Conservation (phyloP, 2,888 invertebrate genomes). For the Zonitis immaculata region DNA sequence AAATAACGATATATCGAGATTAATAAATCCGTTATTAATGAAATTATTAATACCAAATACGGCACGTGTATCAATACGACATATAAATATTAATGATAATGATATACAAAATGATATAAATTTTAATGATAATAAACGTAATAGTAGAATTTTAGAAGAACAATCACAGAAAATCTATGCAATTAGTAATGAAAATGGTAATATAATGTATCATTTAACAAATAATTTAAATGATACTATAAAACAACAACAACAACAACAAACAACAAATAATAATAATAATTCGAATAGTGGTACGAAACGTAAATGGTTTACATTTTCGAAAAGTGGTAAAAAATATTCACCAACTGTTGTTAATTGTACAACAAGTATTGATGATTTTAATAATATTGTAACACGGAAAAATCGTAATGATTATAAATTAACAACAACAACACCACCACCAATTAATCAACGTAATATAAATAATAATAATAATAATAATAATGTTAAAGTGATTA, state of each 20-base stretch:
- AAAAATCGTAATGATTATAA: slow-evolving; percentile 47
- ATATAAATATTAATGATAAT: slow-evolving; percentile 59
- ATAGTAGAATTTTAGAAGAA: slow-evolving; percentile 38
- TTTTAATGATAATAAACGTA: slow-evolving; percentile 34
- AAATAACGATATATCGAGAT: slow-evolving; percentile 70
- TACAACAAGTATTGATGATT: slow-evolving; percentile 45
- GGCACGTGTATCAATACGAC: slow-evolving; percentile 74
- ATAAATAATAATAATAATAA: slow-evolving; percentile 33
- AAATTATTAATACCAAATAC: slow-evolving; percentile 75
- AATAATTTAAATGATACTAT: slow-evolving; percentile 20
- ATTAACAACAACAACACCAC: slow-evolving; percentile 18
- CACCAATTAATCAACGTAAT: slow-evolving; percentile 24
- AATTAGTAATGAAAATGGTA: slow-evolving; percentile 76
- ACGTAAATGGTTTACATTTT: slow-evolving; percentile 45
- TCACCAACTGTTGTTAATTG: slow-evolving; percentile 41
- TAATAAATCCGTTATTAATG: slow-evolving; percentile 71
- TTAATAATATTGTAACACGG: slow-evolving; percentile 42
- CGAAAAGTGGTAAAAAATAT: slow-evolving; percentile 40
- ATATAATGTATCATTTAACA: slow-evolving; percentile 63
- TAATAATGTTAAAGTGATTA: slow-evolving; percentile 45
- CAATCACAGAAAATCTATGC: slow-evolving; percentile 65
- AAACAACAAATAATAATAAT: background rate
- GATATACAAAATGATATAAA: slow-evolving; percentile 46
- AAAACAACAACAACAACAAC: background rate
- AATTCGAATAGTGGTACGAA: slow-evolving; percentile 24